These are phyloP conservation scores for Cotesia vestalis DNA, from an alignment of 1,140 invertebrate genomes.

Conservation along the genomic window DNA sequence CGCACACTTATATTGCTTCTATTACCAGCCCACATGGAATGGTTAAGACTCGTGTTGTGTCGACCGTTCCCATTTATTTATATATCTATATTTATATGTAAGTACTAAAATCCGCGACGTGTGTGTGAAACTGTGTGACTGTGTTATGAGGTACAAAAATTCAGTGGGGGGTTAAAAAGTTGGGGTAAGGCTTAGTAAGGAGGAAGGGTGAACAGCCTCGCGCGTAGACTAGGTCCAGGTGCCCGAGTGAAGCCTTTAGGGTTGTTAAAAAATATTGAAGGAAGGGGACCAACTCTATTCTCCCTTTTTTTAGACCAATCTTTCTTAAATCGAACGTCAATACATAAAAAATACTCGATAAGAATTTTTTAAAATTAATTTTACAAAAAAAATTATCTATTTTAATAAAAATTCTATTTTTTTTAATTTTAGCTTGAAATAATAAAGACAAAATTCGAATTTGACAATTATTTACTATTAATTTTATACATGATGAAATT, in stretches of 20 bases:
- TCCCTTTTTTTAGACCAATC: constrained; percentile 30
- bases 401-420: neutral
- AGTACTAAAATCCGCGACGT: no score
- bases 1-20: neutral
- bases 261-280: constrained; percentile 54
- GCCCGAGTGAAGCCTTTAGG: constrained; percentile 47
- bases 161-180: constrained; percentile 58
- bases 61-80: constrained; percentile 28
- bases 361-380: neutral
- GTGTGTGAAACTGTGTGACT: neutral
- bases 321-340: constrained; percentile 29
- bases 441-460: no score
- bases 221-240: constrained; percentile 58
- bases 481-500: no score
- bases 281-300: constrained; percentile 44
- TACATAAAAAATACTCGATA: neutral
- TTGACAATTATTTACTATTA: no score
- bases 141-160: constrained; percentile 21
- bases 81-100: constrained; percentile 21
- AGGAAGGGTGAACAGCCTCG: constrained; percentile 60
- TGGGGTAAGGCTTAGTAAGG: constrained; percentile 47
- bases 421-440: neutral
- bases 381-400: neutral
- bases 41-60: constrained; percentile 19
- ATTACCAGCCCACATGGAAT: no score